Base-by-base conservation (phyloP, 2,113 vertebrate genomes). In the Ailuropoda melanoleuca region DNA sequence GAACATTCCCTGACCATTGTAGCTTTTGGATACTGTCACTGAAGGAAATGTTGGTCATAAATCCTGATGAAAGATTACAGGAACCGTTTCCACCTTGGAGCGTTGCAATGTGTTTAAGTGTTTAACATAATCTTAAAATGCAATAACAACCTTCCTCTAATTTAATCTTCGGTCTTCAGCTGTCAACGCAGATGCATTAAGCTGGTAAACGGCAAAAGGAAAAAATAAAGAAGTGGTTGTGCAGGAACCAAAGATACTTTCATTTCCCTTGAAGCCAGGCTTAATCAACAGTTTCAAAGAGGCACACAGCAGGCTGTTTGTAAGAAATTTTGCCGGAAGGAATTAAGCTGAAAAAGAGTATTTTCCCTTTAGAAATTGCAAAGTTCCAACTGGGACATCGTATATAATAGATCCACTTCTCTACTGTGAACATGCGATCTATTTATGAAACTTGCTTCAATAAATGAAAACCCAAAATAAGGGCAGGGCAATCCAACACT, bases 11-110 rank as follows among this genome's bases (percentile, higher is more conserved):
- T 97, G 87, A 92, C 94, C 90, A 87, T 53, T 97, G 98, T 78
- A 96, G 97, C 94, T 96, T 97, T 98, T 95, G 81, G 90, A 90
- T 95, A 85, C 31, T 97, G 97, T 98, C 98, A 97, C 95, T 97
- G 97, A 97, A 97, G 98, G 98, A 99, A 99, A 98, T 98, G 96
- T 72, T 94, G 84, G 58, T 91, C 85, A 93, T 98, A 97, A 98
- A 97, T 98, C 97, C 97, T 97, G 97, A 98, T 97, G 95, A 98
- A 98, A 98, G 97, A 98, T 97, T 96, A 97, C 94, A 86, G 96
- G 95, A 98, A 97, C 92, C 88, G 90, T 96, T 98, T 98, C 97
- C 98, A 87, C 80, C 94, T 95, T 88, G 0, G 43, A 98, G 97
- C 98, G 94, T 1, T 39, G 84, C 95, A 89, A 24, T 93, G 70